Evolutionary conservation across 2,888 invertebrate genomes (phyloP), one percentile per base, ranked within the genome.

Genomic region (Mechanitis mazaeus): DNA sequence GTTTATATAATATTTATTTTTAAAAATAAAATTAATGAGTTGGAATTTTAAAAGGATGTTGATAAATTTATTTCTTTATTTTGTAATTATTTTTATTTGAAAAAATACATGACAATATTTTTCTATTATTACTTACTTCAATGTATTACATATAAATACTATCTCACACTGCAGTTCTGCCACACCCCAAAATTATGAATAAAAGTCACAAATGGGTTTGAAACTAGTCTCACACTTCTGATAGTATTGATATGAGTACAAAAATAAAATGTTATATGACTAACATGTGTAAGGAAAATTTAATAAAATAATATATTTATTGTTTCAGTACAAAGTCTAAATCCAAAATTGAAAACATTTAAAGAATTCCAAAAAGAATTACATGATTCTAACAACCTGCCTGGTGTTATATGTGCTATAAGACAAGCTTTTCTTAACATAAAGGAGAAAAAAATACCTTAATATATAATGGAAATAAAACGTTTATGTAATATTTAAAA

Each of bases 321-420:
- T 62, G 54, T 60, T 73, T 85, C 70, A 90, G 90, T 91, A 68
- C 63, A 81, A 28, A 78, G 74, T 64, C 78, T 77, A 38, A 79
- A 75, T 55, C 90, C 90, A 38, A 80, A 78, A 59, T 68, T 88
- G 2, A 68, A 72, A n/a, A 65, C 69, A 28, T 71, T 76, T 12
- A 80, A 84, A 55, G 83, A 85, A 56, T 63, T 85, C 33, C 79
- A 83, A 69, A 79, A 69, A 64, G 80, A 68, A 67, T 68, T 90
- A 53, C 65, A 78, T 61, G 81, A 84, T 64, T 81, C 81, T 0
- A 84, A 85, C 73, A 87, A 90, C 75, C 69, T 87, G 1, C 82
- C 87, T 45, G 87, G 85, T 28, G 73, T 78, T 31, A 69, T 90
- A 5, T 85, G 83, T 68, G 78, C 72, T 50, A 75, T 88, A 64